Base-by-base conservation (phyloP, 2,888 invertebrate genomes). In the Pristionchus arcanus region DNA sequence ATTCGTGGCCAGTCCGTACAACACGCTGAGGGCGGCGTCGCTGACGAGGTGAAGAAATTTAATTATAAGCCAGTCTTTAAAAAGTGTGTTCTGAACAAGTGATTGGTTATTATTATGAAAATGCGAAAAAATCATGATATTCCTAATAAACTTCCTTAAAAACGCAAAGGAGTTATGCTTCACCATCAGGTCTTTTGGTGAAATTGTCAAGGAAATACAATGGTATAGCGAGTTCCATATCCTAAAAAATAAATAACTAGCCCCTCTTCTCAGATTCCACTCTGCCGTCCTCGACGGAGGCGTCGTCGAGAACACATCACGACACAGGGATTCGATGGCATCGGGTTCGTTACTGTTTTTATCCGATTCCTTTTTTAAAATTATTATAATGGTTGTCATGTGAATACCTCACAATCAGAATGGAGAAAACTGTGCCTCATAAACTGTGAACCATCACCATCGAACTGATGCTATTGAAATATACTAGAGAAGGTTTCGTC, bases 1-100 rank as follows among this genome's bases (percentile, higher is more conserved):
- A n/a, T 95, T 95, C 90, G 91, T 94, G 9, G 95, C 94, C 31
- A 94, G 94, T 90, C 95, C 94, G 0, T 95, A 95, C 91, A 95
- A 95, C 87, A 95, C 95, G 11, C 92, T 95, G 28, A 90, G 94
- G 63, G 94, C 94, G 0, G 87, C 87, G 15, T 87, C 87, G 19
- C 19, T 87, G 25, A 87, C 68, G 68, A 87, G 87, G 66, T 66
- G 28, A 63, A 49, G 9, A 13, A 9, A 49, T 49, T 49, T 49
- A n/a, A n/a, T n/a, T n/a, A n/a, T n/a, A n/a, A n/a, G n/a, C n/a
- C n/a, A n/a, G n/a, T n/a, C n/a, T n/a, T n/a, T n/a, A n/a, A n/a
- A n/a, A n/a, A n/a, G n/a, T n/a, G n/a, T n/a, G n/a, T n/a, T n/a
- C n/a, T n/a, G n/a, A n/a, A n/a, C n/a, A n/a, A n/a, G n/a, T n/a